These are phyloP conservation scores for Campopleginae sp. DNA, from an alignment of 2,888 invertebrate genomes.

Conservation along the genomic window DNA sequence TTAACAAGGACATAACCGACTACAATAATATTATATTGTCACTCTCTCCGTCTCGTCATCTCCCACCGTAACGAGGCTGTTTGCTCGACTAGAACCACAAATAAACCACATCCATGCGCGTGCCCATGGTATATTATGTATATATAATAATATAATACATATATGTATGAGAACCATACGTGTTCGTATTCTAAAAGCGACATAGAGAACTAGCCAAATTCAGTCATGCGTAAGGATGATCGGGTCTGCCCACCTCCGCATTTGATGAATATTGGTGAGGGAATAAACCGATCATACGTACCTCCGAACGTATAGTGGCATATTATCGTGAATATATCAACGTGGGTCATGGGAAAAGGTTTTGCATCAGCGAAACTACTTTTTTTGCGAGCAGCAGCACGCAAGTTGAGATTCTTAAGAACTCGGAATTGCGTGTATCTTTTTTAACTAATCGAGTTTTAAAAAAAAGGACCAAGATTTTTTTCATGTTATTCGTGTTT, in stretches of 20 bases:
- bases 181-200: background rate
- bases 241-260: background rate
- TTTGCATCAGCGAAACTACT: background rate
- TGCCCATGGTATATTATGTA: background rate
- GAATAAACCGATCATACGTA: background rate
- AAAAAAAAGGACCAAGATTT: background rate
- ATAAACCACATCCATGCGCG: conserved; percentile 1
- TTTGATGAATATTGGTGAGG: background rate
- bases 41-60: conserved; percentile 9
- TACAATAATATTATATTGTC: conserved; percentile 8
- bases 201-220: background rate
- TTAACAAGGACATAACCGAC: conserved; percentile 16
- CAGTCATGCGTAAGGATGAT: background rate
- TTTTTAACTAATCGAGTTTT: background rate
- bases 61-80: conserved; percentile 14
- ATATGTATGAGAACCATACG: background rate
- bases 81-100: conserved; percentile 16
- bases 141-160: conserved; percentile 7
- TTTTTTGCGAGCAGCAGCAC: background rate
- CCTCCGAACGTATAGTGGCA: background rate
- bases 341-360: background rate
- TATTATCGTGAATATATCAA: background rate
- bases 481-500: background rate
- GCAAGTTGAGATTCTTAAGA: background rate
- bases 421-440: background rate